Conservation (phyloP, 1,140 invertebrate genomes). For the Cyclina sinensis region DNA sequence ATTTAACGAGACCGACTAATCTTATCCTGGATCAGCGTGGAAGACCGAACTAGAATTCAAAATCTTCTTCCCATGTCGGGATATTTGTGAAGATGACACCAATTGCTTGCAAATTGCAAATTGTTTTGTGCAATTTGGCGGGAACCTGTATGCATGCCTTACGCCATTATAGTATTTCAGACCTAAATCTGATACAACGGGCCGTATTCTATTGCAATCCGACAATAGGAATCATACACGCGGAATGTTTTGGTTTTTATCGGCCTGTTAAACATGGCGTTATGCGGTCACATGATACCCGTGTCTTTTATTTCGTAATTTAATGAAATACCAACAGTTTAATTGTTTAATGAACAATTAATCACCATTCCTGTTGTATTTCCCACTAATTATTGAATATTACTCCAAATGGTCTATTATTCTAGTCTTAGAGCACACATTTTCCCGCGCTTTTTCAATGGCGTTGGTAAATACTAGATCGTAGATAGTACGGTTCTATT, state of each 20-base stretch:
- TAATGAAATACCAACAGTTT: constrained; percentile 12
- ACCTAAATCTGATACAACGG: background rate
- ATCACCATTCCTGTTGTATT: background rate
- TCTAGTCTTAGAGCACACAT: background rate
- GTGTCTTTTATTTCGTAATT: constrained; percentile 42
- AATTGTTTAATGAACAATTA: constrained; percentile 30
- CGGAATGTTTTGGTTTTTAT: constrained; percentile 49
- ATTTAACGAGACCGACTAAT: too few species aligned
- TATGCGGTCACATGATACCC: constrained; percentile 15
- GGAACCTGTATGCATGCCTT: background rate
- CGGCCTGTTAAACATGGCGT: constrained; percentile 51
- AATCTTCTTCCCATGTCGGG: too few species aligned
- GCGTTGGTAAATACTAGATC: background rate
- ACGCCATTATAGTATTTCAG: background rate
- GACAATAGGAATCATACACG: constrained; percentile 3
- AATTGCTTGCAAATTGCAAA: too few species aligned
- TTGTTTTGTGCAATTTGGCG: background rate
- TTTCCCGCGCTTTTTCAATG: constrained; percentile 22
- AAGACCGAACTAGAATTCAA: too few species aligned
- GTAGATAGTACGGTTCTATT: background rate
- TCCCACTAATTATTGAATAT: constrained; percentile 16
- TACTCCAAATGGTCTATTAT: background rate
- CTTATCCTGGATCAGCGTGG: too few species aligned
- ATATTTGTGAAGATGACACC: too few species aligned
- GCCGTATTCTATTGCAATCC: background rate